Percentiles rank a stretch among this genome's conserved stretches.
phyloP scores from a whole-genome alignment of 2,888 invertebrate species.

The Ceratothoa steindachneri region DNA sequence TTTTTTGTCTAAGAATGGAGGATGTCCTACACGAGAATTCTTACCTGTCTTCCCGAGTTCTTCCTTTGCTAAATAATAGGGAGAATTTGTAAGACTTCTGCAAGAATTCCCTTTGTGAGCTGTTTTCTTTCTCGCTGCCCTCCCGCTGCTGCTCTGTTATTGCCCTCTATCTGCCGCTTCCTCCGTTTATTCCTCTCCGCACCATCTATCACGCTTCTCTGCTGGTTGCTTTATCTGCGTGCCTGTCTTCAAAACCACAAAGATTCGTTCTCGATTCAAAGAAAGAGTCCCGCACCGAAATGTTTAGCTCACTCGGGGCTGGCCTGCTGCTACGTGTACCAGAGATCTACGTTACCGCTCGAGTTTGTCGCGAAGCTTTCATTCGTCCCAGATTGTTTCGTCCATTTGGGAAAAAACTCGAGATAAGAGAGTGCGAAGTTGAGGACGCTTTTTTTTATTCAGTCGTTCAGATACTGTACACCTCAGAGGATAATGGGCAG shows the following conservation, averaged over 20 bases:
- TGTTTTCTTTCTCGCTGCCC: neutral
- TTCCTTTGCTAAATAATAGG: neutral
- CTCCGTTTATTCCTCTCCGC: neutral
- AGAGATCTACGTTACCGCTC: conserved; percentile 6
- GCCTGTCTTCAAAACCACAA: conserved; percentile 4
- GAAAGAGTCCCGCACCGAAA: neutral
- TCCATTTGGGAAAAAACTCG: neutral
- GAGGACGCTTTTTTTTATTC: neutral
- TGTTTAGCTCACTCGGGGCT: neutral
- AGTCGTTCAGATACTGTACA: neutral
- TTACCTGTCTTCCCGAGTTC: neutral
- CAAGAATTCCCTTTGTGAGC: neutral
- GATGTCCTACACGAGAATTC: neutral
- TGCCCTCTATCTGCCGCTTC: neutral
- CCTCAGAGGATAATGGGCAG: neutral
- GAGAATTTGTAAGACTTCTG: conserved; percentile 4
- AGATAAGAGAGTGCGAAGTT: neutral
- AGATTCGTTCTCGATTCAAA: neutral
- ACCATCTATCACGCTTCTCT: neutral
- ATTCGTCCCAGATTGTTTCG: conserved; percentile 4
- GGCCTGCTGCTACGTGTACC: neutral
- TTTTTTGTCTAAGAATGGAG: neutral
- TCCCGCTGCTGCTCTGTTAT: too few species aligned
- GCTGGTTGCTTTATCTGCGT: neutral
- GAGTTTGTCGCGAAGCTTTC: neutral